Evolutionary conservation across 2,797 vertebrate genomes (phyloP), one percentile per base, ranked within the genome.

Genomic region (Allobates femoralis): DNA sequence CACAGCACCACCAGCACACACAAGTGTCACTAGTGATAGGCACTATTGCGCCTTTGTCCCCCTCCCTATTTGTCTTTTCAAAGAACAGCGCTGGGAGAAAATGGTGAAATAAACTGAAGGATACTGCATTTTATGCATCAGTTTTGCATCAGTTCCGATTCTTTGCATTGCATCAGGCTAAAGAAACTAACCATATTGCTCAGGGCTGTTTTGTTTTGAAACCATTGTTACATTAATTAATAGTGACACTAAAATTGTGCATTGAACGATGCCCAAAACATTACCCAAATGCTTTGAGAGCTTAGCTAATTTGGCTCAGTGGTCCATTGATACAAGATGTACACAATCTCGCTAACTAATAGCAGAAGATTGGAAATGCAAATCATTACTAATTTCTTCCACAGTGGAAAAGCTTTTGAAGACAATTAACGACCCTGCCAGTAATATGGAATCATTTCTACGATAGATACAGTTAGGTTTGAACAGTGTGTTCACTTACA

Each of bases 401-500:
- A 86, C 67, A 83, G 60, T 77, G 85, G 85, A 86, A n/a, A 86
- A 86, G 60, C 71, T 86, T 82, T 77, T 86, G 79, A 58, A 67
- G 85, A 78, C 73, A 86, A 83, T 82, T 77, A 77, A 66, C 16
- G 8, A 14, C 60, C 11, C 30, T 86, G 85, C 58, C 85, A 82
- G 79, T 67, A 77, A 86, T 76, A 69, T 69, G 79, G 79, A 83
- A 86, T 89, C 93, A 93, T 94, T 93, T 94, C 93, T 94, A 94
- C 83, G 89, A 85, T 92, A 92, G 91, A 92, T 91, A 88, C 91
- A 94, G 92, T 87, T 90, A 88, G 89, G 91, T 90, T 92, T 92
- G 86, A 93, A 94, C 92, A 93, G 92, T 91, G 89, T 89, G 90
- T 91, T 89, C 91, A 92, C 90, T 91, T 86, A 90, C 90, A 91